Evolutionary conservation across 2,113 vertebrate species (phyloP).

Genomic region (Poeciliopsis occidentalis): DNA sequence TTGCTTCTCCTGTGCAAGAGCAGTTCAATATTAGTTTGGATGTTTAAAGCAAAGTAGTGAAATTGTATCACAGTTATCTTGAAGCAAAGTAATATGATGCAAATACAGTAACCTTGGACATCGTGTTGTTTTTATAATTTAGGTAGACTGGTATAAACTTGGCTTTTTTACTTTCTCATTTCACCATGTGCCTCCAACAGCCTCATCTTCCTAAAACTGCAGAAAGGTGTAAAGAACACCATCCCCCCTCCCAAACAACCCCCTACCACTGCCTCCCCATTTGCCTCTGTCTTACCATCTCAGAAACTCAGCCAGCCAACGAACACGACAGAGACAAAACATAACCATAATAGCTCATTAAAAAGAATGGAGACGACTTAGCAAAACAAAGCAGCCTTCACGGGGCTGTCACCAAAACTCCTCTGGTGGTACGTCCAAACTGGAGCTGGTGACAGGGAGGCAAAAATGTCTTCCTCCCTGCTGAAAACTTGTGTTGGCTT

Average conservation of each 20-base stretch:
- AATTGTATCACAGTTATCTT: background rate
- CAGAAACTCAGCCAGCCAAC: constrained; percentile 72
- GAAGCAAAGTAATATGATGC: background rate
- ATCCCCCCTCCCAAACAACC: background rate
- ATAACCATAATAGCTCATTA: constrained; percentile 80
- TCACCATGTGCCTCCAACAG: background rate
- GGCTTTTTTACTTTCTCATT: background rate
- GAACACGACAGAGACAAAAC: constrained; percentile 72
- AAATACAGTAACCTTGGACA: background rate
- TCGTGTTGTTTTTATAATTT: background rate
- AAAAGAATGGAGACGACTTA: constrained; percentile 79
- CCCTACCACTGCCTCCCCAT: constrained; percentile 26
- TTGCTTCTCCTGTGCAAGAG: background rate
- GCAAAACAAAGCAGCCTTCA: constrained; percentile 82
- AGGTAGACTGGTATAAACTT: background rate
- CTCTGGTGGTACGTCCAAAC: constrained; percentile 64
- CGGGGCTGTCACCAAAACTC: constrained; percentile 76
- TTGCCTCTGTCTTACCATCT: constrained; percentile 56
- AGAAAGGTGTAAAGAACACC: constrained; percentile 34
- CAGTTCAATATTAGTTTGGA: background rate
- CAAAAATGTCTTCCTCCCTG: constrained; percentile 65
- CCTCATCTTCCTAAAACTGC: constrained; percentile 18
- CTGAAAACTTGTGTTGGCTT: constrained; percentile 35
- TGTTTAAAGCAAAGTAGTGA: background rate
- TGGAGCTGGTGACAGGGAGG: constrained; percentile 63